Conservation (phyloP, 1,140 invertebrate genomes). For the Panagrolaimus sp. region DNA sequence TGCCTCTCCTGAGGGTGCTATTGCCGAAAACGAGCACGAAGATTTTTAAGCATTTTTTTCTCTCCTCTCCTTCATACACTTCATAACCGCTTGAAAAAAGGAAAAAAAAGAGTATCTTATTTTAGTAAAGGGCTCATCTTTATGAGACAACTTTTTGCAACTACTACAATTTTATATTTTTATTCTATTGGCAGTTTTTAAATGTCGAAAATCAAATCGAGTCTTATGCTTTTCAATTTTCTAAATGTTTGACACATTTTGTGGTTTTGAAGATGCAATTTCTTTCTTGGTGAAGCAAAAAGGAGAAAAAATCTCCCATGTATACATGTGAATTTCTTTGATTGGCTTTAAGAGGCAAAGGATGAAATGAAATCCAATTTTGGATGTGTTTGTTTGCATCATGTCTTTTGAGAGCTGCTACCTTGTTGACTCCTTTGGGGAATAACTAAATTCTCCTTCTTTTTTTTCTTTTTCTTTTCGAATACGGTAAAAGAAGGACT, state of each 20-base stretch:
- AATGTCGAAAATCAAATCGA: slow-evolving; percentile 16
- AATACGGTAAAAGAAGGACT: too few relatives aligned
- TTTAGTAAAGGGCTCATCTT: not conserved
- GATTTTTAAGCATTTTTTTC: too few relatives aligned
- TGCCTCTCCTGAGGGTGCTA: slow-evolving; percentile 13
- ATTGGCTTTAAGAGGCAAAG: slow-evolving; percentile 3
- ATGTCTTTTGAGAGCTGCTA: not conserved
- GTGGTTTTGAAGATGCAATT: slow-evolving; percentile 12
- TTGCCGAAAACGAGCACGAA: slow-evolving; percentile 12
- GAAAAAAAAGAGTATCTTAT: slow-evolving; percentile 12
- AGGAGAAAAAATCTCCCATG: too few relatives aligned
- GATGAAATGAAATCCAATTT: slow-evolving; percentile 6
- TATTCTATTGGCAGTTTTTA: not conserved
- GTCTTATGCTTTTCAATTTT: not conserved
- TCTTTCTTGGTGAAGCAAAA: too few relatives aligned
- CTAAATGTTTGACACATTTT: slow-evolving; percentile 15
- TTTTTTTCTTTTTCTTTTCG: too few relatives aligned
- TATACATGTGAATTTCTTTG: not conserved
- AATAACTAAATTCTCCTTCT: not conserved
- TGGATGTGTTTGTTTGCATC: not conserved
- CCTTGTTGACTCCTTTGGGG: slow-evolving; percentile 7
- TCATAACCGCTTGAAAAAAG: slow-evolving; percentile 10
- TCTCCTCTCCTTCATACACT: not conserved
- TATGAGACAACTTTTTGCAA: too few relatives aligned
- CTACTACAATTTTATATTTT: too few relatives aligned